Evolutionary conservation across 2,797 vertebrate species (phyloP), one percentile per base, ranked within the genome.

Genomic region (Ptychobarbus kaznakovi): DNA sequence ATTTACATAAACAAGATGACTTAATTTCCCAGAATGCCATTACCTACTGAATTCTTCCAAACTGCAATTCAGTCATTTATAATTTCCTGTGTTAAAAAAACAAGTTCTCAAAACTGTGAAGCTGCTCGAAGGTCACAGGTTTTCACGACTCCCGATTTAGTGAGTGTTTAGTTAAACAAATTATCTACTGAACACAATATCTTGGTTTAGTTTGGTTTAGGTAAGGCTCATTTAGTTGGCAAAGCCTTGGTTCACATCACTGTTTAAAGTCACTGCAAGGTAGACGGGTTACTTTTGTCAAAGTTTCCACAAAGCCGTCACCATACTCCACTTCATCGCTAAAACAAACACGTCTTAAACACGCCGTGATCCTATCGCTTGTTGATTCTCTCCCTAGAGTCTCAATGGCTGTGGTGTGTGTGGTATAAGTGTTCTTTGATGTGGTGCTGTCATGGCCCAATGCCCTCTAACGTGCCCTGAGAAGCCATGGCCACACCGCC

Each of bases 401-500:
- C 44, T 78, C 22, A 16, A 32, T 28, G 69, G 44, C 44, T 0
- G 15, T n/a, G 77, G 77, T 20, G 40, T 63, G 49, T 72, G 77
- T 13, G 22, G 40, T 12, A 44, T 72, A 63, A 63, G 20, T 35
- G 22, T 70, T 65, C 44, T 65, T 65, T 85, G 76, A 85, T 80
- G 77, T 65, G 42, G 49, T 40, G 72, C 74, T 32, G 74, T 74
- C 74, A 85, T 70, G 76, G 79, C 58, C 77, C 80, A 73, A 75
- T 86, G 84, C 83, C 86, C 93, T 92, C 91, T 86, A 74, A 90
- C 85, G 91, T 90, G 90, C 92, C 91, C 90, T 93, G 92, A 94
- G 94, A 92, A 93, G 92, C 90, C 91, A 88, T 91, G 91, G 92
- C 92, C 90, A 91, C 93, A 92, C 89, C 91, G 89, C 89, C 87